Evolutionary conservation across 2,113 vertebrate species (phyloP), one percentile per base, ranked within the genome.

Genomic region (Odontesthes bonariensis): DNA sequence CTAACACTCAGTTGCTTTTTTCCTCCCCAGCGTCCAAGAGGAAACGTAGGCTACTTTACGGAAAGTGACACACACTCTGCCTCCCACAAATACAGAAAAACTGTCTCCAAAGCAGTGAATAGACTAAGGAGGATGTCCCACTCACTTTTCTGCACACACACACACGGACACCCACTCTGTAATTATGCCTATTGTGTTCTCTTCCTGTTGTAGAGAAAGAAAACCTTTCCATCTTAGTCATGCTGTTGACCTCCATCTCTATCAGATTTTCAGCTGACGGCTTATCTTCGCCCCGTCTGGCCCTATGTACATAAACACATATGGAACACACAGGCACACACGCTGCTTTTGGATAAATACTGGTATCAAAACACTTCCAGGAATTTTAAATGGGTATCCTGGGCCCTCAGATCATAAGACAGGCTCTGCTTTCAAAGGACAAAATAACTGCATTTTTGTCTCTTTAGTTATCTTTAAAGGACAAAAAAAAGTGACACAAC

Each of bases 101-200:
- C 68, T 32, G 22, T 66, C 68, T 77, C 62, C 67, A 74, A 83
- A 67, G 60, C 17, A 27, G 64, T 69, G 44, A 32, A 55, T 71
- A 44, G 22, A 78, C 51, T 62, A 58, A 77, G 38, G 55, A 75
- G 67, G 62, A 61, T 22, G 5, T n/a, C 67, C 42, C 49, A 20
- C 20, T 27, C 67, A 12, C 9, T 32, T 44, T 33, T 27, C n/a
- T 12, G 11, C 19, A 44, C 46, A 52, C 27, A 40, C 52, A 64
- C 17, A 70, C 12, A 14, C 9, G 60, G 57, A 76, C 69, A 87
- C 79, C 35, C 83, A 77, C 68, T 42, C 69, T 70, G 77, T 73
- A 89, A 88, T 91, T 83, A 90, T 66, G 69, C 49, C 82, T 63
- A 86, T 89, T 92, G 88, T 91, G 77, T 70, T 86, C 38, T 69